Evolutionary conservation across 2,888 invertebrate species (phyloP).

Genomic region (Pomacea canaliculata): DNA sequence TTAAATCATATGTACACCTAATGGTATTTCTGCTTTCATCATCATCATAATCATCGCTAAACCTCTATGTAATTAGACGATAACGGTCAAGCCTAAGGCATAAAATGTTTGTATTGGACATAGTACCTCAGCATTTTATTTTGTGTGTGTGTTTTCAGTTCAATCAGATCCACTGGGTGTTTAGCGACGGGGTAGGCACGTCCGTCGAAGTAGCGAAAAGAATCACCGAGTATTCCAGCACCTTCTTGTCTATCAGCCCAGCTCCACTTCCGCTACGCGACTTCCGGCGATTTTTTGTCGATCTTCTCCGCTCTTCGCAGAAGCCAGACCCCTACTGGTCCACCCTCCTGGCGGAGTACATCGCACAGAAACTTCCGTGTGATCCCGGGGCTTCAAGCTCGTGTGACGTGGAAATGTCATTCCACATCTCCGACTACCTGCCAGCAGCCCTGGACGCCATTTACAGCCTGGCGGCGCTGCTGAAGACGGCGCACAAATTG

Average conservation of each 20-base stretch:
- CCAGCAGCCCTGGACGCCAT: conserved; percentile 30
- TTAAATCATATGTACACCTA: neutral
- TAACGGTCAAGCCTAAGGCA: no score
- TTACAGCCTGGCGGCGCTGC: conserved; percentile 34
- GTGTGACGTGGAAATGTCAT: neutral
- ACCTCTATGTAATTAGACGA: no score
- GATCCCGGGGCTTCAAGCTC: neutral
- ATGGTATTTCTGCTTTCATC: neutral
- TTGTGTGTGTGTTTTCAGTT: conserved; percentile 1
- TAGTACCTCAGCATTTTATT: no score
- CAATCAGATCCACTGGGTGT: conserved; percentile 27
- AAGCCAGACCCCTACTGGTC: conserved; percentile 15
- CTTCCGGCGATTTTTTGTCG: conserved; percentile 20
- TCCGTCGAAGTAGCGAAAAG: neutral
- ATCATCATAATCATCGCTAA: neutral
- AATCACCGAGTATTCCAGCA: neutral
- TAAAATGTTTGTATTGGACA: no score
- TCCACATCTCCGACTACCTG: conserved; percentile 5
- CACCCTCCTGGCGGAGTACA: conserved; percentile 9
- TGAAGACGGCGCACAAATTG: conserved; percentile 18
- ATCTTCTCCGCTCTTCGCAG: conserved; percentile 8
- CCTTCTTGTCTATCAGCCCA: conserved; percentile 17
- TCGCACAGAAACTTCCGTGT: neutral
- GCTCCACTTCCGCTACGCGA: conserved; percentile 10
- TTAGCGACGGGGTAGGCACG: conserved; percentile 29